Evolutionary conservation across 23 tunicate genomes (phyloP).

Genomic region (Trididemnum clinides): DNA sequence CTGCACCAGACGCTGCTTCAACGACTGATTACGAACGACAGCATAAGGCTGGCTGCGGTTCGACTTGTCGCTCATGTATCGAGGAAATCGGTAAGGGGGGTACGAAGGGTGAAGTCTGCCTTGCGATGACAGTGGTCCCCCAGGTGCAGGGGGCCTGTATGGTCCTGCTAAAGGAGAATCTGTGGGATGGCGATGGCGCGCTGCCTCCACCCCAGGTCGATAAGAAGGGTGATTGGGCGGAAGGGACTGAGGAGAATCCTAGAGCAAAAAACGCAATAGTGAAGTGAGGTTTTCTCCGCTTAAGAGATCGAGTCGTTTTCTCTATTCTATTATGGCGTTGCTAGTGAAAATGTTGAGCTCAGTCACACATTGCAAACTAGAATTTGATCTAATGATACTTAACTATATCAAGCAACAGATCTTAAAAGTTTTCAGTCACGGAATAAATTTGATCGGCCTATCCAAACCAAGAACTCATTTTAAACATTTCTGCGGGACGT

Average conservation of each 20-base stretch:
- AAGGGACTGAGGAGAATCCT: slow-evolving; percentile 2
- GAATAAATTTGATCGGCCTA: too few relatives aligned
- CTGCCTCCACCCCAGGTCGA: neutral
- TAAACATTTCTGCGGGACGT: too few relatives aligned
- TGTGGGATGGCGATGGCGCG: slow-evolving; percentile 12
- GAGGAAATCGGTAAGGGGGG: neutral
- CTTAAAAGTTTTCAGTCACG: too few relatives aligned
- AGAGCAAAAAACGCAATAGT: neutral
- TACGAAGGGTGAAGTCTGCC: neutral
- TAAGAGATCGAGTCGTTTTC: too few relatives aligned
- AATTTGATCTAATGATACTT: too few relatives aligned
- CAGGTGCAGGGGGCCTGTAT: slow-evolving; percentile 3
- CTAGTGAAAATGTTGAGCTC: too few relatives aligned
- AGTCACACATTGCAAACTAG: too few relatives aligned
- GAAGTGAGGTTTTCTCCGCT: too few relatives aligned
- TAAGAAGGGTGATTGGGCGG: slow-evolving; percentile 11
- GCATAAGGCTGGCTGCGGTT: neutral
- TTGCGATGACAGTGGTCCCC: neutral
- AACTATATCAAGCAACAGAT: too few relatives aligned
- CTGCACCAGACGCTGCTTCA: neutral
- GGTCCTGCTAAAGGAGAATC: neutral
- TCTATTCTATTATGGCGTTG: too few relatives aligned
- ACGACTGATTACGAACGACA: neutral
- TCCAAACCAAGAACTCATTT: too few relatives aligned
- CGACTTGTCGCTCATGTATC: neutral